Base-by-base conservation (phyloP, 2,113 vertebrate genomes). In the Saguinus midas region DNA sequence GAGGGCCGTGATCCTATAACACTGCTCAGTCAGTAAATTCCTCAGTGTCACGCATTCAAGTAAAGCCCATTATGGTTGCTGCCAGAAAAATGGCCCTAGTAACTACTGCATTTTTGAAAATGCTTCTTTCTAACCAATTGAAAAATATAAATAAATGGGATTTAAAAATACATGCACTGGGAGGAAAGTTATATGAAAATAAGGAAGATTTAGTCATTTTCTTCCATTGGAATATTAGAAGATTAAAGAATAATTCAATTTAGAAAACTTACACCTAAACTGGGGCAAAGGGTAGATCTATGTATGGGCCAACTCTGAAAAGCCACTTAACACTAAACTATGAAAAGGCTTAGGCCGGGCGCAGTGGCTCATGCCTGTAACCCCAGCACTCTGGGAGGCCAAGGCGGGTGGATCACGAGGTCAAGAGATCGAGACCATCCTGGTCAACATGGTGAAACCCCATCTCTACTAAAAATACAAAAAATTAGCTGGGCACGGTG, bases 191-290 rank as follows among this genome's bases (percentile, higher is more conserved):
- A 64, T 23, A 32, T 55, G 23, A 79, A 83, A 13, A 35, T 83
- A 75, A 40, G 8, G 13, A 75, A 94, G 21, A 86, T 11, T 89
- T 48, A 35, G 37, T 79, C 35, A 90, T 78, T 90, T 95, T 91
- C 57, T 96, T 83, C 79, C 14, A 82, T 82, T 68, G 85, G 79
- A 82, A 52, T 89, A 93, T 91, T 40, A 90, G 93, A 86, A 87
- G 64, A 92, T 32, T 50, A 66, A 86, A 82, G 37, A 92, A 87
- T 61, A 88, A 96, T 91, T 96, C 50, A 20, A 68, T 40, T 83
- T 80, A 87, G 23, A 9, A 52, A 93, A 90, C 20, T 50, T 37
- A 75, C 93, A 64, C 29, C n/a, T 90, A 94, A 90, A 87, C n/a
- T 52, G 6, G 37, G 18, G 37, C 12, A 32, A 7, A 32, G 43